Evolutionary conservation across 2,113 vertebrate genomes (phyloP).

Genomic region (Orientallactaga bullata): DNA sequence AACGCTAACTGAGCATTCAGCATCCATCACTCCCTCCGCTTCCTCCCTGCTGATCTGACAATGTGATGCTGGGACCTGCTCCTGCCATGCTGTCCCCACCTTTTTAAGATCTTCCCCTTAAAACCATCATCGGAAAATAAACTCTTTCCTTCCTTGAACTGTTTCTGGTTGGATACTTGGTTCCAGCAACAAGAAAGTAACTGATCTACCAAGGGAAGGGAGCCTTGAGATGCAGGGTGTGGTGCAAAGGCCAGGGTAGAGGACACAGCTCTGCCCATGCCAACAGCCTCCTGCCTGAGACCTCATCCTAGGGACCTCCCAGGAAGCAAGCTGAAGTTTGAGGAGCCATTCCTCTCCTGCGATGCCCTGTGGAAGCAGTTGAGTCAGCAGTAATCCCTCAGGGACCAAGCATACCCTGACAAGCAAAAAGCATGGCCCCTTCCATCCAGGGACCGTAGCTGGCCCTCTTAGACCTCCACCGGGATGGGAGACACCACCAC

Average conservation of each 20-base stretch:
- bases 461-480: background rate
- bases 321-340: background rate
- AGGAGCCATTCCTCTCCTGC: background rate
- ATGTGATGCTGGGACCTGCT: too few species aligned
- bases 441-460: background rate
- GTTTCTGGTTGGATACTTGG: too few species aligned
- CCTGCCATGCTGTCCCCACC: too few species aligned
- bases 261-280: background rate
- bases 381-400: background rate
- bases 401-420: background rate
- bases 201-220: background rate
- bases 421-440: background rate
- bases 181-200: too few species aligned
- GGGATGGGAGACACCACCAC: background rate
- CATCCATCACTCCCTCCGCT: too few species aligned
- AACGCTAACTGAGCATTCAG: too few species aligned
- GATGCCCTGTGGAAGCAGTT: background rate
- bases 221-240: background rate
- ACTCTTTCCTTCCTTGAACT: too few species aligned
- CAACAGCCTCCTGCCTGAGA: background rate
- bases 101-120: too few species aligned
- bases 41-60: too few species aligned
- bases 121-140: too few species aligned
- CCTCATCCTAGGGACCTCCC: background rate
- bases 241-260: background rate